These are phyloP conservation scores for Drosophila chauvacae DNA, from an alignment of 1,140 invertebrate species.

Conservation along the genomic window DNA sequence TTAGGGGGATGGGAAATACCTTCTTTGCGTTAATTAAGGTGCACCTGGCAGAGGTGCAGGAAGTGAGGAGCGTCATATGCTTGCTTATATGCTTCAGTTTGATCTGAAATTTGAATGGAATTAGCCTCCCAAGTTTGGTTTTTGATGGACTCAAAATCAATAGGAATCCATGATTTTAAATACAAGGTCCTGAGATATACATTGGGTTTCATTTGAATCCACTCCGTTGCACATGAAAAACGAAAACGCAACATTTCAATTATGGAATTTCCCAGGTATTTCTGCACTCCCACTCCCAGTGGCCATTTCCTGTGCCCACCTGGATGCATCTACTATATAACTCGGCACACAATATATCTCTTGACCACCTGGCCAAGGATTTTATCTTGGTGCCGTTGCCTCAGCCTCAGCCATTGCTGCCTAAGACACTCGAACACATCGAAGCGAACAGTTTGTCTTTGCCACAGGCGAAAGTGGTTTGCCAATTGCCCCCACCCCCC, in stretches of 20 bases:
- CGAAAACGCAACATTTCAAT: slow-evolving; percentile 19
- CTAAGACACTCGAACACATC: slow-evolving; percentile 35
- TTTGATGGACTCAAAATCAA: neutral
- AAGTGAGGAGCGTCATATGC: neutral
- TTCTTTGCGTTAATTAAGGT: slow-evolving; percentile 28
- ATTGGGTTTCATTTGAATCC: too few species aligned
- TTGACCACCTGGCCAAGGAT: slow-evolving; percentile 55
- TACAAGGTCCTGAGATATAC: neutral
- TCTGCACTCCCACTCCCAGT: slow-evolving; percentile 8
- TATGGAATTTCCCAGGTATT: slow-evolving; percentile 27
- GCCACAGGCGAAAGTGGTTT: slow-evolving; percentile 68
- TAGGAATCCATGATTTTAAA: neutral
- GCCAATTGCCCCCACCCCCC: slow-evolving; percentile 27
- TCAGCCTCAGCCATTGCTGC: neutral
- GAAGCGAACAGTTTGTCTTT: slow-evolving; percentile 31
- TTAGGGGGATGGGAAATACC: slow-evolving; percentile 12
- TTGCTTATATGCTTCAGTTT: neutral
- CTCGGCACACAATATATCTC: slow-evolving; percentile 42
- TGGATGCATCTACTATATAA: slow-evolving; percentile 45
- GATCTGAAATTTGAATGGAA: neutral
- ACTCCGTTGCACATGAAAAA: slow-evolving; percentile 2
- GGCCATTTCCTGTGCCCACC: slow-evolving; percentile 39
- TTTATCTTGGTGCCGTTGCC: slow-evolving; percentile 24
- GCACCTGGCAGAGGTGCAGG: neutral
- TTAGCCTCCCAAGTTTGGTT: neutral